phyloP scores from a whole-genome alignment of 2,888 invertebrate species.

The Hirtodrosophila confusa region DNA sequence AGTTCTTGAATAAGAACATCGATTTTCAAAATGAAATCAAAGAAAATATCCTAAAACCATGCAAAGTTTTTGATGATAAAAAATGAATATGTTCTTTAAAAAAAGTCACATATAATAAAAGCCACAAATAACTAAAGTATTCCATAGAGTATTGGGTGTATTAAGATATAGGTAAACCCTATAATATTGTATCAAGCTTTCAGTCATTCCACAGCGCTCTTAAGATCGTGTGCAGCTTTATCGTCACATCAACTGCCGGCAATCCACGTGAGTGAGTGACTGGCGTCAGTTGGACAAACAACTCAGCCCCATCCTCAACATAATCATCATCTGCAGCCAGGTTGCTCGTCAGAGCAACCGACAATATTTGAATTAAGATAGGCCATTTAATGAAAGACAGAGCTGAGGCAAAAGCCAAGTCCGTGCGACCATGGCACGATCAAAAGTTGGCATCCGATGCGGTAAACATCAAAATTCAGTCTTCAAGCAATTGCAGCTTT shows the following conservation, averaged over 20 bases:
- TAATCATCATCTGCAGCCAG: not conserved
- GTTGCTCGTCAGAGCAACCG: slow-evolving; percentile 46
- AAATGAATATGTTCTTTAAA: too few species aligned
- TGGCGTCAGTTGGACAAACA: slow-evolving; percentile 68
- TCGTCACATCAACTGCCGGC: slow-evolving; percentile 14
- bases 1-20: too few species aligned
- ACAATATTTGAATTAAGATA: slow-evolving; percentile 80
- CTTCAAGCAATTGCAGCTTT: not conserved
- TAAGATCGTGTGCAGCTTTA: slow-evolving; percentile 14
- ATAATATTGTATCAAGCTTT: not conserved
- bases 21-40: too few species aligned
- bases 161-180: not conserved
- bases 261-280: slow-evolving; percentile 54
- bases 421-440: slow-evolving; percentile 15
- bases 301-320: slow-evolving; percentile 7
- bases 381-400: slow-evolving; percentile 50
- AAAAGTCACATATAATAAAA: too few species aligned
- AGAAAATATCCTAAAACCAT: too few species aligned
- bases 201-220: not conserved
- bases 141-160: too few species aligned
- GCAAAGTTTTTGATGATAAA: too few species aligned
- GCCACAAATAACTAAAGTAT: too few species aligned
- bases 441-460: slow-evolving; percentile 39
- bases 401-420: slow-evolving; percentile 6
- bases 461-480: slow-evolving; percentile 47